Conservation (phyloP, 1,140 invertebrate species). For the Cardiocondyla obscurior region DNA sequence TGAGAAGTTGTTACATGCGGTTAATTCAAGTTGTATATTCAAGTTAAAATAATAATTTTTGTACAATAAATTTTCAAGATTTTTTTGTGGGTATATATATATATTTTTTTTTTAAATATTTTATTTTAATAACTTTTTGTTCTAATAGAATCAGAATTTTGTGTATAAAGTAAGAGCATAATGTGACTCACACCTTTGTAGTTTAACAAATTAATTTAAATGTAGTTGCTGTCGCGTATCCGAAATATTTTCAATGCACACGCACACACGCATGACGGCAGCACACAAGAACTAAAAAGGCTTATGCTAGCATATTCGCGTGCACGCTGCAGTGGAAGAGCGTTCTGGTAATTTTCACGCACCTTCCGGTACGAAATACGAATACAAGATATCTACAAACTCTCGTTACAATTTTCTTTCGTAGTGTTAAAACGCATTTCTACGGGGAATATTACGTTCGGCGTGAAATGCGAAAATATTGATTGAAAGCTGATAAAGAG, state of each 20-base stretch:
- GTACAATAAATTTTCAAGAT: background rate
- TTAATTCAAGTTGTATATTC: background rate
- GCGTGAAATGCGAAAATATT: constrained; percentile 27
- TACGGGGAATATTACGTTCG: background rate
- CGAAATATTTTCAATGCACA: constrained; percentile 25
- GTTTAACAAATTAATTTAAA: background rate
- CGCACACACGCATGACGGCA: constrained; percentile 44
- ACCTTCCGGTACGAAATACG: background rate
- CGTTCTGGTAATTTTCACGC: constrained; percentile 56
- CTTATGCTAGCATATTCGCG: constrained; percentile 65
- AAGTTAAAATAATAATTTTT: background rate
- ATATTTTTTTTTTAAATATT: too few relatives aligned
- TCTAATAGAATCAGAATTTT: background rate
- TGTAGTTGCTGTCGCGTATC: constrained; percentile 53
- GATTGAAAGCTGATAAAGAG: constrained; percentile 39
- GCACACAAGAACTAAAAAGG: constrained; percentile 68
- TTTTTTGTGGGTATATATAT: too few relatives aligned
- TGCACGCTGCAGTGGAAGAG: constrained; percentile 65
- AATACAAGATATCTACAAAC: background rate
- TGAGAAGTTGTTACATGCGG: background rate
- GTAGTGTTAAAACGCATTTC: background rate
- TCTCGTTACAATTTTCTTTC: background rate
- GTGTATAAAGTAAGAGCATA: background rate
- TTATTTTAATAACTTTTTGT: too few relatives aligned
- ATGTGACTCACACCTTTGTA: background rate